A percentile compares a stretch with the other conserved stretches of the same genome.
These are phyloP conservation scores for Tenthredo notha DNA, from an alignment of 2,888 invertebrate genomes.

Conservation along the genomic window DNA sequence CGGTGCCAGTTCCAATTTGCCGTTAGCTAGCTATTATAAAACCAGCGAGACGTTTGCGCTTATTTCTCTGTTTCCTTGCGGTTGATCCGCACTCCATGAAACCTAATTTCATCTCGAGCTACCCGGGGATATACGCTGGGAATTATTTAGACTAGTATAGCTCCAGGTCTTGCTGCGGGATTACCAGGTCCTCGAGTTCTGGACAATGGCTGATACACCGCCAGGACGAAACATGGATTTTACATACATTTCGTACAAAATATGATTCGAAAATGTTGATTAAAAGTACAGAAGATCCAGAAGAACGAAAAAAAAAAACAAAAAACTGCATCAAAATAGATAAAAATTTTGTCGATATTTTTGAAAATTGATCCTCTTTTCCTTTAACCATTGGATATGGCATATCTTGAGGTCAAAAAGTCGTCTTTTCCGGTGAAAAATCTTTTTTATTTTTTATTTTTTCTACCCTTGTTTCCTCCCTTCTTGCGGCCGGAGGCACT, in stretches of 20 bases:
- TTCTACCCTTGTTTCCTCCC: not conserved
- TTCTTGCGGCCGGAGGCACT: not conserved
- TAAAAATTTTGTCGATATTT: not conserved
- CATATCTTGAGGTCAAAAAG: constrained; percentile 5
- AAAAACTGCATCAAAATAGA: not conserved
- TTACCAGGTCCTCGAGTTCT: constrained; percentile 22
- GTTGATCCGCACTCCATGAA: constrained; percentile 40
- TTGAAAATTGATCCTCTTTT: not conserved
- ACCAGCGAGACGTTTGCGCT: constrained; percentile 28
- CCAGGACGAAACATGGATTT: not conserved
- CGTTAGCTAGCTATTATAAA: constrained; percentile 26
- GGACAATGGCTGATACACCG: constrained; percentile 19
- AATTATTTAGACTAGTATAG: constrained; percentile 37
- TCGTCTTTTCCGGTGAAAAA: not conserved
- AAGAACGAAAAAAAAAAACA: not conserved
- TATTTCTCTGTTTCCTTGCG: constrained; percentile 30
- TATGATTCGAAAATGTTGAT: not conserved
- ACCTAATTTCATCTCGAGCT: constrained; percentile 36
- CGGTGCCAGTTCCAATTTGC: constrained; percentile 63
- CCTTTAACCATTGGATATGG: no score
- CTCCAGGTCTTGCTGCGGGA: constrained; percentile 1
- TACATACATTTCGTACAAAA: not conserved
- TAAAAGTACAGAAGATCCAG: not conserved
- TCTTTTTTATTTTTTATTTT: not conserved
- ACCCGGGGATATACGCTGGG: constrained; percentile 26